These are phyloP conservation scores for Bimastos eiseni DNA, from an alignment of 2,888 invertebrate species.

Conservation along the genomic window DNA sequence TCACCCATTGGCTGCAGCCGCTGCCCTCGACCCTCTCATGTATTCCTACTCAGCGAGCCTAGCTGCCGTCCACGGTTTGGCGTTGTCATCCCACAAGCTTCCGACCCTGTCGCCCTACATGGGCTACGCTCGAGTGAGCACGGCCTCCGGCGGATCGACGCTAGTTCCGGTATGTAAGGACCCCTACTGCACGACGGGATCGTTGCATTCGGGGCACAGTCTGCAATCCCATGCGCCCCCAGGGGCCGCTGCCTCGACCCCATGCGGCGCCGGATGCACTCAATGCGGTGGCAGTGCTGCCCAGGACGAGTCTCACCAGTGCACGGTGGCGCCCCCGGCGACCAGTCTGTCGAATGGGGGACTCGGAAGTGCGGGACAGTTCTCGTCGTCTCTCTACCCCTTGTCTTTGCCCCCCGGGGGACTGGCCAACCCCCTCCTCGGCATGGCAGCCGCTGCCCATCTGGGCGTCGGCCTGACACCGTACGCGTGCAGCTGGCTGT, in stretches of 20 bases:
- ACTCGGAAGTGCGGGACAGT: slow-evolving; percentile 6
- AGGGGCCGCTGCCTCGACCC: slow-evolving; percentile 87
- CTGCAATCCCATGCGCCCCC: slow-evolving; percentile 44
- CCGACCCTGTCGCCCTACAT: slow-evolving; percentile 77
- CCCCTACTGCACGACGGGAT: slow-evolving; percentile 78
- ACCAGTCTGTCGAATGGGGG: slow-evolving; percentile 34
- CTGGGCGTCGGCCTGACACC: slow-evolving; percentile 42
- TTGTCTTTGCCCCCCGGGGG: slow-evolving; percentile 30
- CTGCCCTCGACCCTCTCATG: slow-evolving; percentile 23
- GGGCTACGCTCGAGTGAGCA: slow-evolving; percentile 87
- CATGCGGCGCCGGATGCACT: slow-evolving; percentile 73
- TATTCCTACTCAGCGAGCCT: slow-evolving; percentile 41
- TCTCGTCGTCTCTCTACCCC: slow-evolving; percentile 69
- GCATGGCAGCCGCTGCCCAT: slow-evolving; percentile 26
- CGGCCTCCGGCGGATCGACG: slow-evolving; percentile 82
- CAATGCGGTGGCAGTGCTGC: slow-evolving; percentile 92
- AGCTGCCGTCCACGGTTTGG: background rate
- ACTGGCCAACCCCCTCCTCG: slow-evolving; percentile 17
- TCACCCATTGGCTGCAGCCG: slow-evolving; percentile 33
- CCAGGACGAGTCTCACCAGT: slow-evolving; percentile 85
- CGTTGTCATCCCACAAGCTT: slow-evolving; percentile 64
- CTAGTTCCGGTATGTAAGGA: slow-evolving; percentile 88
- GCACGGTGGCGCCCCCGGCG: slow-evolving; percentile 51
- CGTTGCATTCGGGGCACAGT: background rate
- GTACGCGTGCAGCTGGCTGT: slow-evolving; percentile 89